A percentile compares a stretch with the other conserved stretches of the same genome.
phyloP scores from a whole-genome alignment of 1,140 invertebrate species.

The Elysia chlorotica region DNA sequence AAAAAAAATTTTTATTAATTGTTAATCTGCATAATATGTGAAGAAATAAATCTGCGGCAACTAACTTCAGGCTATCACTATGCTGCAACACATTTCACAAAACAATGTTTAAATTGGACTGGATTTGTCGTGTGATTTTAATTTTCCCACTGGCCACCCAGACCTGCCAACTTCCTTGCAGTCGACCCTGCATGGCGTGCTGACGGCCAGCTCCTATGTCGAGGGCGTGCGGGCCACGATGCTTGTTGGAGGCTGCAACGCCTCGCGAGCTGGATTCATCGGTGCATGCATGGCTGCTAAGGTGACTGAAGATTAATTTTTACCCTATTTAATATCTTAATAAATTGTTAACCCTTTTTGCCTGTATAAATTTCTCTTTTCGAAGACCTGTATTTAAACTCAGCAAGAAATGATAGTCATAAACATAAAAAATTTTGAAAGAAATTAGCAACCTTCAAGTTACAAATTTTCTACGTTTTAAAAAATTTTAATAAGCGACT shows the following conservation, averaged over 20 bases:
- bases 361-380: neutral
- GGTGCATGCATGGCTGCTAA: constrained; percentile 54
- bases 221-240: constrained; percentile 41
- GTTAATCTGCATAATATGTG: neutral
- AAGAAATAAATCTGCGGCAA: neutral
- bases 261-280: constrained; percentile 46
- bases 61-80: neutral
- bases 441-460: no score
- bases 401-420: no score
- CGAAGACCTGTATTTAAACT: no score
- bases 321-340: neutral
- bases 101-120: neutral
- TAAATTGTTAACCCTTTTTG: neutral
- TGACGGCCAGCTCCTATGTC: constrained; percentile 35
- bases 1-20: neutral
- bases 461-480: no score
- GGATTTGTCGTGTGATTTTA: neutral
- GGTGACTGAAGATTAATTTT: constrained; percentile 26
- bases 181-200: constrained; percentile 43
- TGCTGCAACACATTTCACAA: neutral
- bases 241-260: constrained; percentile 51
- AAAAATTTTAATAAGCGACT: no score
- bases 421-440: no score
- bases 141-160: constrained; percentile 30
- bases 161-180: constrained; percentile 53